Conservation (phyloP, 1,140 invertebrate species). For the Steinernema khuongi region DNA sequence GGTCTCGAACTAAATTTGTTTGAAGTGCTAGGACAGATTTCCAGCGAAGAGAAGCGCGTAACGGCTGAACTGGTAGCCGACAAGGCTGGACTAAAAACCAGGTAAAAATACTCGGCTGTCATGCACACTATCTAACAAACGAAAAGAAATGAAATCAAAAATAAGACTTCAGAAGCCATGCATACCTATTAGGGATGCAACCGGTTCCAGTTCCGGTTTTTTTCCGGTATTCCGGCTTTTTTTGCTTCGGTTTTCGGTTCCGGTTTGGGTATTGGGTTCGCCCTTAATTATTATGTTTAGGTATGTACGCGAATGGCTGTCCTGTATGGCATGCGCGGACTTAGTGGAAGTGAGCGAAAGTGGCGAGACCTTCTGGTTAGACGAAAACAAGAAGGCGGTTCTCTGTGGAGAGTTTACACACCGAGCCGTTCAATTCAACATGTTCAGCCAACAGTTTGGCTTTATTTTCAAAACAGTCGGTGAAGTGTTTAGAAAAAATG, state of each 20-base stretch:
- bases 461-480: conserved; percentile 27
- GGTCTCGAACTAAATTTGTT: not conserved
- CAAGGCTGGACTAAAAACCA: not conserved
- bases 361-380: conserved; percentile 42
- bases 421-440: conserved; percentile 17
- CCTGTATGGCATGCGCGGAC: conserved; percentile 36
- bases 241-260: too few species aligned
- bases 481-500: conserved; percentile 33
- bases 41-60: not conserved
- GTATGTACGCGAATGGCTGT: conserved; percentile 33
- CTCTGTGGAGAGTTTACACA: not conserved
- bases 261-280: too few species aligned
- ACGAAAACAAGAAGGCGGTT: conserved; percentile 17
- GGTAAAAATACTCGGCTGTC: too few species aligned
- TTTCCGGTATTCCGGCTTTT: too few species aligned
- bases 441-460: conserved; percentile 13
- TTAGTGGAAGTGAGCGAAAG: conserved; percentile 38
- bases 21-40: not conserved
- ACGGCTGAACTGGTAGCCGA: not conserved
- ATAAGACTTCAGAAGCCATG: conserved; percentile 20
- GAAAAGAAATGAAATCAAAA: too few species aligned
- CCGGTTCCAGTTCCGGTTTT: too few species aligned
- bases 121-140: too few species aligned
- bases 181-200: too few species aligned
- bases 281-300: conserved; percentile 21